A percentile compares a stretch with the other conserved stretches of the same genome.
These are phyloP conservation scores for Nemurella pictetii DNA, from an alignment of 2,888 invertebrate species.

Conservation along the genomic window DNA sequence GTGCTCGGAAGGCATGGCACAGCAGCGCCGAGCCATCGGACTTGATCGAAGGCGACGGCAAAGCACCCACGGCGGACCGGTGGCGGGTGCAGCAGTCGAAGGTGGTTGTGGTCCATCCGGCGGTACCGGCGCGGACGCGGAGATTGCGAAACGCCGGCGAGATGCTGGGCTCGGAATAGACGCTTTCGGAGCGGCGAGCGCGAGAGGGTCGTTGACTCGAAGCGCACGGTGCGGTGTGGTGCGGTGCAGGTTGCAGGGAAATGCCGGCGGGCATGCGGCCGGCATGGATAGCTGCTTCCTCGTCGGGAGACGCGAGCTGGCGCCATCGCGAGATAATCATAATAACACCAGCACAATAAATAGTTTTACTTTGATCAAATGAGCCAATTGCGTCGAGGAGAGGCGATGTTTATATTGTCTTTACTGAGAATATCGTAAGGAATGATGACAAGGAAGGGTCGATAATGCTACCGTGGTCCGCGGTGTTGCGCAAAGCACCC, in stretches of 20 bases:
- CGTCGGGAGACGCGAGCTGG: background rate
- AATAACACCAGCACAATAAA: background rate
- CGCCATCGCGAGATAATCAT: background rate
- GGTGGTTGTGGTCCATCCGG: too few species aligned
- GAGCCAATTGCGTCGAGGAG: background rate
- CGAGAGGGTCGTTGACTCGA: slow-evolving; percentile 4
- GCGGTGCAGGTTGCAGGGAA: background rate
- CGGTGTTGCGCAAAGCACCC: background rate
- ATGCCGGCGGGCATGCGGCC: background rate
- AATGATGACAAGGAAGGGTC: background rate
- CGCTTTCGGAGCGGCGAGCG: too few species aligned
- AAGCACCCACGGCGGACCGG: too few species aligned
- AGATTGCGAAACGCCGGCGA: too few species aligned
- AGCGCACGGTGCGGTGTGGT: slow-evolving; percentile 2
- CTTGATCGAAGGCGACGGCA: too few species aligned
- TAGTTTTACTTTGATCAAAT: background rate
- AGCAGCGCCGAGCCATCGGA: too few species aligned
- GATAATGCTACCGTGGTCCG: too few species aligned
- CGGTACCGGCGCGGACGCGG: too few species aligned
- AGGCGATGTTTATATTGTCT: background rate
- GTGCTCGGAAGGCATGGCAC: too few species aligned
- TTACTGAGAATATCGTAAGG: background rate
- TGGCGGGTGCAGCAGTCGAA: too few species aligned
- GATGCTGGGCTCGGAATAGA: background rate
- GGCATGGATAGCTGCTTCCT: background rate